Conservation (phyloP, 2,797 vertebrate genomes). For the Podarcis lilfordi region DNA sequence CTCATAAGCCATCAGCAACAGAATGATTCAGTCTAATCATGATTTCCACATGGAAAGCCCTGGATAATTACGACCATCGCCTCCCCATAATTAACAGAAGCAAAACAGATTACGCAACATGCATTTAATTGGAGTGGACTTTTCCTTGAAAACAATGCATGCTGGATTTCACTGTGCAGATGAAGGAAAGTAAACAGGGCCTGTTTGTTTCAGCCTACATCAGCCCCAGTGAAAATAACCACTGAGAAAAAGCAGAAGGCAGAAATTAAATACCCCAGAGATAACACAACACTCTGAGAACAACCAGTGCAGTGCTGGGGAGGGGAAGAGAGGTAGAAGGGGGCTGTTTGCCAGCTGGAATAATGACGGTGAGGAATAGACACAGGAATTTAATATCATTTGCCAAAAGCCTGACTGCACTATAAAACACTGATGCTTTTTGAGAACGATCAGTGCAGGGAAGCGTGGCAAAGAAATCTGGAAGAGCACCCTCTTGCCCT, state of each 20-base stretch:
- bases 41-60: neutral
- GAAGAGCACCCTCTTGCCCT: neutral
- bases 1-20: neutral
- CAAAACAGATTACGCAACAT: slow-evolving; percentile 14
- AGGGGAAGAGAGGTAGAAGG: neutral
- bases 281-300: slow-evolving; percentile 32
- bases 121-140: slow-evolving; percentile 19
- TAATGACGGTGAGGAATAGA: slow-evolving; percentile 30
- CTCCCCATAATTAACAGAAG: neutral
- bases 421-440: slow-evolving; percentile 5
- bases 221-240: slow-evolving; percentile 30
- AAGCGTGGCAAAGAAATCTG: neutral
- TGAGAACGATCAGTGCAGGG: accelerated
- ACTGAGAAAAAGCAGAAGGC: slow-evolving; percentile 34
- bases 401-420: neutral
- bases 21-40: neutral
- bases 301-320: neutral
- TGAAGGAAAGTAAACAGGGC: neutral
- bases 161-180: slow-evolving; percentile 17
- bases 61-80: neutral
- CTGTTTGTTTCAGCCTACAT: slow-evolving; percentile 55
- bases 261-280: slow-evolving; percentile 23
- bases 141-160: slow-evolving; percentile 31
- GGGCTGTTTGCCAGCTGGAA: slow-evolving; percentile 28
- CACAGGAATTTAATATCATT: neutral